phyloP scores from a whole-genome alignment of 2,797 vertebrate species.

The Alauda arvensis region DNA sequence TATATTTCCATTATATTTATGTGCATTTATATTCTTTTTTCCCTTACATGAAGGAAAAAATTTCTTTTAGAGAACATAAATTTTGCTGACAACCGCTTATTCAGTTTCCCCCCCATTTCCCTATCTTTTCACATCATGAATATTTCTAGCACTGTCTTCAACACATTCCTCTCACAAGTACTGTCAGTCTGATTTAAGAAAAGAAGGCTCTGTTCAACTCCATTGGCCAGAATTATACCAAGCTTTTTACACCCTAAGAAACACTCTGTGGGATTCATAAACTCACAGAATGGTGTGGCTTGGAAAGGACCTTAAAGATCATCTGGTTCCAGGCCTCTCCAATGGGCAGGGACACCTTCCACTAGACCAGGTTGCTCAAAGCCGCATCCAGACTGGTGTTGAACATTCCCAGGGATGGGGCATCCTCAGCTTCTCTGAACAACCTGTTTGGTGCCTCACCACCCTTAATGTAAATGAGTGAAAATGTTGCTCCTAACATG shows the following conservation, averaged over 20 bases:
- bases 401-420: neutral
- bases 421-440: neutral
- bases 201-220: neutral
- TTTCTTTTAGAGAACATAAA: neutral
- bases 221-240: neutral
- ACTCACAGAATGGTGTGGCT: neutral
- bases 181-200: neutral
- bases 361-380: neutral
- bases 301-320: neutral
- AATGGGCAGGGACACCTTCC: neutral
- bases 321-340: neutral
- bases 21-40: neutral
- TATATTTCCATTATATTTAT: neutral
- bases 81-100: neutral
- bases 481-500: neutral
- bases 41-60: neutral
- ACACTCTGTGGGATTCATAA: neutral
- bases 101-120: neutral
- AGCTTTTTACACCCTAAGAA: neutral
- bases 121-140: neutral
- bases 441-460: rapidly evolving
- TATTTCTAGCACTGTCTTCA: neutral
- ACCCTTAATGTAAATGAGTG: neutral
- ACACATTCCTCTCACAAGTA: neutral
- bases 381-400: neutral